Conservation (phyloP, 2,797 vertebrate genomes). For the Triplophysa bombifrons region DNA sequence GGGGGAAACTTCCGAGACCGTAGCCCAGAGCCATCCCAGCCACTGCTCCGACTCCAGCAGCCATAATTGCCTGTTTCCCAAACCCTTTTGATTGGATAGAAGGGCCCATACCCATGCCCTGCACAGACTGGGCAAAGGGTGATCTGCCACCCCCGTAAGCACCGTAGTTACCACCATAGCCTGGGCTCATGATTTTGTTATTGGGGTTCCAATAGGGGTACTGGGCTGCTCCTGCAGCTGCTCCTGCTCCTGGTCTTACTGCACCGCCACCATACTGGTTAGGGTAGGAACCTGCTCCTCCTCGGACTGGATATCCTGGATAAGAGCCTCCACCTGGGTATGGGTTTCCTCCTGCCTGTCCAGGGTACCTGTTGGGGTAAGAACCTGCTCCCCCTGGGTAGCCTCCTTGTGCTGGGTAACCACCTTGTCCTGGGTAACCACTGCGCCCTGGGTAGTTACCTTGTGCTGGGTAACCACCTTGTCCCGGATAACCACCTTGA, state of each 20-base stretch:
- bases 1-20: slow-evolving; percentile 79
- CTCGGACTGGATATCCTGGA: slow-evolving; percentile 56
- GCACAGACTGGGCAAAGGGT: slow-evolving; percentile 71
- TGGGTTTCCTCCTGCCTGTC: slow-evolving; percentile 51
- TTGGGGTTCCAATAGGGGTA: slow-evolving; percentile 74
- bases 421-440: slow-evolving; percentile 42
- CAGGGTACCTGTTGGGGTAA: slow-evolving; percentile 52
- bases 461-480: slow-evolving; percentile 32
- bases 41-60: slow-evolving; percentile 78
- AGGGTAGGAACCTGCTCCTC: slow-evolving; percentile 51
- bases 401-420: slow-evolving; percentile 22
- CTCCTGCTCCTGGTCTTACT: slow-evolving; percentile 26
- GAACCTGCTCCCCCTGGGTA: slow-evolving; percentile 23
- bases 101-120: slow-evolving; percentile 67
- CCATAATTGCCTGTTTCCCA: slow-evolving; percentile 80
- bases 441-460: slow-evolving; percentile 15
- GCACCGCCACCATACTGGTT: slow-evolving; percentile 46
- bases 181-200: slow-evolving; percentile 75
- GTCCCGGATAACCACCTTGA: slow-evolving; percentile 11
- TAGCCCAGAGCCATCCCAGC: slow-evolving; percentile 83
- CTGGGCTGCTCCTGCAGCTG: slow-evolving; percentile 55
- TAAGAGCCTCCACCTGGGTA: slow-evolving; percentile 60
- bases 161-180: slow-evolving; percentile 71
- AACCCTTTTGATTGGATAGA: slow-evolving; percentile 71
- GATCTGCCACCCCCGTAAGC: slow-evolving; percentile 64